phyloP scores from a whole-genome alignment of 2,888 invertebrate genomes.

The Tenthredo distinguenda region DNA sequence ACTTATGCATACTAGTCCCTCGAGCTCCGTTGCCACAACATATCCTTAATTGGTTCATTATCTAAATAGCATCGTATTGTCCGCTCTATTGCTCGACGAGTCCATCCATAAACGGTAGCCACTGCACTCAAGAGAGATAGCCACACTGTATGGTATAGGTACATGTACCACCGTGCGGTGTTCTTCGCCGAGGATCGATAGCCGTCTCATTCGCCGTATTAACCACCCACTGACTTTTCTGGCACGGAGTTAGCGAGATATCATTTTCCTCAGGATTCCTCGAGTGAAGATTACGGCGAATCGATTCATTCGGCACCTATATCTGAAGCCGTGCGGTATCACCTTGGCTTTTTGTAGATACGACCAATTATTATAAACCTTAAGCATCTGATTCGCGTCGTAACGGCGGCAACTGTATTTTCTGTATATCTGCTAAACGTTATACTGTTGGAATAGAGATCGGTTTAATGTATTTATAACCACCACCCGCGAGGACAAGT shows the following conservation, averaged over 20 bases:
- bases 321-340: background rate
- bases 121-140: background rate
- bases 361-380: constrained; percentile 17
- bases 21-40: constrained; percentile 46
- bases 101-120: constrained; percentile 47
- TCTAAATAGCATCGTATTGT: constrained; percentile 60
- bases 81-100: constrained; percentile 50
- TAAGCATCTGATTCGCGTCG: constrained; percentile 2
- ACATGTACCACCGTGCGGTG: background rate
- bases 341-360: background rate
- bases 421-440: background rate
- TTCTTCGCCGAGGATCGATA: background rate
- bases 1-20: constrained; percentile 57
- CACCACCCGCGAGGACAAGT: constrained; percentile 37
- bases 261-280: background rate
- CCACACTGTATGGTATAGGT: background rate
- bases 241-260: background rate
- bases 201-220: constrained; percentile 24
- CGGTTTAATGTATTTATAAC: constrained; percentile 33
- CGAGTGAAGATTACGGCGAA: background rate
- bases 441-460: constrained; percentile 26
- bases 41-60: constrained; percentile 65
- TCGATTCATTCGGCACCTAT: constrained; percentile 13
- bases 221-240: constrained; percentile 33
- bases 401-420: constrained; percentile 20